A percentile compares a stretch with the other conserved stretches of the same genome.
Conservation (phyloP, 2,113 vertebrate genomes). For the Chinchilla lanigera region DNA sequence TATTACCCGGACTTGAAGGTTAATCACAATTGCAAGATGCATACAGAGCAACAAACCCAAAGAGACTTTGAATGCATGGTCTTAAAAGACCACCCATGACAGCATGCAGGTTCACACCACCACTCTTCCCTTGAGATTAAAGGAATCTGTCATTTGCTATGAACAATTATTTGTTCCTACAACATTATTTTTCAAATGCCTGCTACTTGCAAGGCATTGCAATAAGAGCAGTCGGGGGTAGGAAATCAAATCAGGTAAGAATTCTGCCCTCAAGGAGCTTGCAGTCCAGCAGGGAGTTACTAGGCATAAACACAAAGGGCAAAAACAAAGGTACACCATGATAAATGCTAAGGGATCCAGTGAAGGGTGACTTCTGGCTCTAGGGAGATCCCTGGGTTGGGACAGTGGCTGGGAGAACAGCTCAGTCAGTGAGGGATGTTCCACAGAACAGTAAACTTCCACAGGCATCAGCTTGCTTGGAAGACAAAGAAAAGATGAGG, state of each 20-base stretch:
- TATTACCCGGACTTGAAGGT: background rate
- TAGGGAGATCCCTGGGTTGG: background rate
- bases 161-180: background rate
- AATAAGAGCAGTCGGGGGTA: background rate
- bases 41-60: background rate
- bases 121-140: background rate
- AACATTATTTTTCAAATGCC: constrained; percentile 35
- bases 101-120: background rate
- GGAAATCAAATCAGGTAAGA: background rate
- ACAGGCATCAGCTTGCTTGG: background rate
- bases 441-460: background rate
- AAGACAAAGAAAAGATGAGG: background rate
- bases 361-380: background rate
- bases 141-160: background rate
- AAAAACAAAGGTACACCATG: background rate
- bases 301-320: background rate
- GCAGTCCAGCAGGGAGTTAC: background rate
- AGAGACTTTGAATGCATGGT: background rate
- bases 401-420: background rate
- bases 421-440: background rate
- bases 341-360: background rate
- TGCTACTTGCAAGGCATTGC: background rate
- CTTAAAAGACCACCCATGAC: background rate
- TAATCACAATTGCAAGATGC: background rate
- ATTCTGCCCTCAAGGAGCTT: constrained; percentile 40